Evolutionary conservation across 1,140 invertebrate species (phyloP).

Genomic region (Euschistus heros): DNA sequence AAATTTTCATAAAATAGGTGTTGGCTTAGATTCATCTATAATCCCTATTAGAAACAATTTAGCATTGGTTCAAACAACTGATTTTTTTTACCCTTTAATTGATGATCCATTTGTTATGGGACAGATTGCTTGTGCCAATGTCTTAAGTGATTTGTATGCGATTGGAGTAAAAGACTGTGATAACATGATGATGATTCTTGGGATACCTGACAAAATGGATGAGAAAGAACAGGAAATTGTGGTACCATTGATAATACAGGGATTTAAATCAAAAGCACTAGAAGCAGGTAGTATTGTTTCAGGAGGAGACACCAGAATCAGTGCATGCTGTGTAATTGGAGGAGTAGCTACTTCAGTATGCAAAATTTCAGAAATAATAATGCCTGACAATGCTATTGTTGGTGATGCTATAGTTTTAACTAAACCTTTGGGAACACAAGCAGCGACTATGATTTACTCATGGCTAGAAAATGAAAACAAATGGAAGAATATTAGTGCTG

Average conservation of each 20-base stretch:
- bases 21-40: slow-evolving; percentile 83
- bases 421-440: slow-evolving; percentile 88
- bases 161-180: slow-evolving; percentile 98
- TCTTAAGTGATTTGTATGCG: slow-evolving; percentile 95
- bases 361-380: slow-evolving; percentile 21
- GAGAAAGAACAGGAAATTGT: slow-evolving; percentile 91
- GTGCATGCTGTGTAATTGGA: slow-evolving; percentile 96
- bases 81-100: slow-evolving; percentile 96
- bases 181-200: slow-evolving; percentile 97
- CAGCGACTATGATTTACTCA: slow-evolving; percentile 93
- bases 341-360: slow-evolving; percentile 92
- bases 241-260: slow-evolving; percentile 85
- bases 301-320: slow-evolving; percentile 92
- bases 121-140: slow-evolving; percentile 93
- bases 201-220: slow-evolving; percentile 87
- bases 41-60: slow-evolving; percentile 85
- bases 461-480: slow-evolving; percentile 91
- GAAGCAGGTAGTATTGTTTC: slow-evolving; percentile 88
- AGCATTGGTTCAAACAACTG: slow-evolving; percentile 92
- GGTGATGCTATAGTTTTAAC: slow-evolving; percentile 94
- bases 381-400: slow-evolving; percentile 85
- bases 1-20: slow-evolving; percentile 60
- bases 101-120: slow-evolving; percentile 99
- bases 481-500: slow-evolving; percentile 90
- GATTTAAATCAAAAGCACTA: slow-evolving; percentile 86